Base-by-base conservation (phyloP, 2,888 invertebrate species). In the Falcaria lacertinaria region DNA sequence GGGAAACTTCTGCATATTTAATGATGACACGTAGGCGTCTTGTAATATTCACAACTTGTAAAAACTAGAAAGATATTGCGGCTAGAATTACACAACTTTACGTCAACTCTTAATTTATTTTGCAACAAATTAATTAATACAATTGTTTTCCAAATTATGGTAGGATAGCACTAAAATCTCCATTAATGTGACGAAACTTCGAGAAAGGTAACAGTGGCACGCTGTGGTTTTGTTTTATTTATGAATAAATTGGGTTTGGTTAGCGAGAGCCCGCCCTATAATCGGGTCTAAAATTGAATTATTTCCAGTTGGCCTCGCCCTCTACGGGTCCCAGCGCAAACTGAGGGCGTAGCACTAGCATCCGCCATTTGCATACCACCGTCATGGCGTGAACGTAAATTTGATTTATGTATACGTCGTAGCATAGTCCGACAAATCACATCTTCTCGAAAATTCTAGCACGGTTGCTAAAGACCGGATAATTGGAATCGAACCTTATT, bases 211-310 rank as follows among this genome's bases (percentile, higher is more conserved):
- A 41, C 34, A 36, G 37, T 19, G 39, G 36, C 40, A 51, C 36
- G 34, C 33, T 47, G 45, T 36, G 25, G 37, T 44, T 17, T 56
- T 64, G 60, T 70, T 67, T 69, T 75, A 73, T 79, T 75, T 77
- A 70, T 70, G 68, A 67, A 73, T 68, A 70, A 69, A 75, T 74
- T 63, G 63, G 56, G 62, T 49, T 55, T 47, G 57, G 58, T 60
- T 53, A 55, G 58, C 51, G 52, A 37, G 55, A 60, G 51, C 57
- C 60, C 56, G 64, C 51, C 64, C 64, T 70, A 66, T 74, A 73
- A 75, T 76, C 69, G 65, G 52, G 47, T 62, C 68, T 64, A 69
- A 76, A 83, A 80, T 80, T 77, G 70, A 80, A 80, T 81, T 77
- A 80, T 74, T 73, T 64, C 63, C 71, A 60, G 51, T 52, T 60